Evolutionary conservation across 2,888 invertebrate species (phyloP).

Genomic region (Quadriops clusia): DNA sequence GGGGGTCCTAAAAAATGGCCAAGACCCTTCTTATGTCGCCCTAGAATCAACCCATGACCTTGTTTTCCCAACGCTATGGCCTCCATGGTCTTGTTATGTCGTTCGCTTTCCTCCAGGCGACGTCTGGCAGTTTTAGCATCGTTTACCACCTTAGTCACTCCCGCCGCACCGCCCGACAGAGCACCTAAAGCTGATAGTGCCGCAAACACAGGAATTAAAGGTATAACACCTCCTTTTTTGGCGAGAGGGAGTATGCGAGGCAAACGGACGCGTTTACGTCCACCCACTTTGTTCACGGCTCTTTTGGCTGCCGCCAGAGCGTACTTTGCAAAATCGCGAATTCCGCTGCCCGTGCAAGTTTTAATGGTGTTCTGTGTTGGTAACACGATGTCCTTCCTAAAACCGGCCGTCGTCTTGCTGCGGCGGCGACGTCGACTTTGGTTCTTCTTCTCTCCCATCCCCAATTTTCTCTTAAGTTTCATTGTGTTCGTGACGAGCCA

Average conservation of each 20-base stretch:
- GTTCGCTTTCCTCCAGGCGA: slow-evolving; percentile 18
- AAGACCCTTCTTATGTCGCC: slow-evolving; percentile 19
- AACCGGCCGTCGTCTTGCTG: neutral
- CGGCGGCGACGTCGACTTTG: neutral
- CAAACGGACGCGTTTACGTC: slow-evolving; percentile 5
- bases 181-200: slow-evolving; percentile 19
- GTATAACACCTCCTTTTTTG: slow-evolving; percentile 20
- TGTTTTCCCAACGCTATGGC: slow-evolving; percentile 19
- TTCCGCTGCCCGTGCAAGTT: neutral
- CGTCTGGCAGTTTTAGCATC: slow-evolving; percentile 17
- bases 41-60: slow-evolving; percentile 19
- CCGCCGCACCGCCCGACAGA: slow-evolving; percentile 18
- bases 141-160: slow-evolving; percentile 21
- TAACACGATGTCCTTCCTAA: neutral
- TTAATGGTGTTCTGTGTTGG: neutral
- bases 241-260: slow-evolving; percentile 10
- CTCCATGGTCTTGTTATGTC: slow-evolving; percentile 24
- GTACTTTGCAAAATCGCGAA: slow-evolving; percentile 6
- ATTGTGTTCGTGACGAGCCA: slow-evolving; percentile 7
- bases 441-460: slow-evolving; percentile 10
- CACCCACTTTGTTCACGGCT: slow-evolving; percentile 10
- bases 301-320: slow-evolving; percentile 7
- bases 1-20: slow-evolving; percentile 12
- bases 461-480: slow-evolving; percentile 13
- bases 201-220: slow-evolving; percentile 21